A percentile compares a stretch with the other conserved stretches of the same genome.
Conservation (phyloP, 2,113 vertebrate genomes). For the Alligator sinensis region DNA sequence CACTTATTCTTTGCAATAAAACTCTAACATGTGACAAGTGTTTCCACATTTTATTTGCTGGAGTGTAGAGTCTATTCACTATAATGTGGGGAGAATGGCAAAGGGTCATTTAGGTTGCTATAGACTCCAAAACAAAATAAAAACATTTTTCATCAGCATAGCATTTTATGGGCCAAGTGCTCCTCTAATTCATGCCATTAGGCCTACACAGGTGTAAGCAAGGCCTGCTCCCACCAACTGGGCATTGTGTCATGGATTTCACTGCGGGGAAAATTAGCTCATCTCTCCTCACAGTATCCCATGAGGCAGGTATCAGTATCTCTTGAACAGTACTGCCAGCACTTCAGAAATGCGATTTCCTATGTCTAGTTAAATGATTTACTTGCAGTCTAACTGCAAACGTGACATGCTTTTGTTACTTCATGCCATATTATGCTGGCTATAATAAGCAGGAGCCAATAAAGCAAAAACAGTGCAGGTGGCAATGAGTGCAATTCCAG, state of each 20-base stretch:
- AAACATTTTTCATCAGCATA: background rate
- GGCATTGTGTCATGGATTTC: accelerated
- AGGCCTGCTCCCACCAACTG: background rate
- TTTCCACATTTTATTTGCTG: background rate
- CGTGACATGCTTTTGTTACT: background rate
- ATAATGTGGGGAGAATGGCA: background rate
- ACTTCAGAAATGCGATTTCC: background rate
- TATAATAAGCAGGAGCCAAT: background rate
- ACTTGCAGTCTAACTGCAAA: background rate
- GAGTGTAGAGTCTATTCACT: background rate
- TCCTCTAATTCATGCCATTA: background rate
- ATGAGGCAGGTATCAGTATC: background rate
- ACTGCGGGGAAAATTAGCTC: background rate
- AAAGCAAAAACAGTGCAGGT: background rate
- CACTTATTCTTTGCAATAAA: background rate
- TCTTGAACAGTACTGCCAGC: no score
- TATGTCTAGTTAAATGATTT: background rate
- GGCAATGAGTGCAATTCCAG: background rate
- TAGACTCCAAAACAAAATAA: background rate
- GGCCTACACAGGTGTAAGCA: background rate
- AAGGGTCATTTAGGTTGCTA: background rate
- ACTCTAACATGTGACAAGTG: background rate
- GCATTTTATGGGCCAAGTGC: background rate
- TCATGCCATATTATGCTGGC: background rate
- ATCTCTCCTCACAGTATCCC: background rate